A percentile compares a stretch with the other conserved stretches of the same genome.
These are phyloP conservation scores for Nesogale talazaci DNA, from an alignment of 2,113 vertebrate species.

Conservation along the genomic window DNA sequence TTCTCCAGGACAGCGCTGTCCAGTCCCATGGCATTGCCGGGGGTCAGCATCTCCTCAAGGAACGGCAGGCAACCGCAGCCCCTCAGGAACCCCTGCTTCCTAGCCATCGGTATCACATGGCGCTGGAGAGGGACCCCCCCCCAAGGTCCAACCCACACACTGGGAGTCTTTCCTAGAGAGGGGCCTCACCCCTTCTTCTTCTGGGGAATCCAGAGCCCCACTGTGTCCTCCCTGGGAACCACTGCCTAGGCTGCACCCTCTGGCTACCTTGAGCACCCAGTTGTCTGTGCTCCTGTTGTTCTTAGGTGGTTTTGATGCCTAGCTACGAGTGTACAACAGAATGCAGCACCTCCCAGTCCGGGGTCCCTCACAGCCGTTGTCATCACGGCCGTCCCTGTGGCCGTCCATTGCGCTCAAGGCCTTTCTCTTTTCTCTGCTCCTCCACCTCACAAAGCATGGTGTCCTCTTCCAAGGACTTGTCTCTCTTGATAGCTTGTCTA, in stretches of 20 bases:
- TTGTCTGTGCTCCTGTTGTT: no score
- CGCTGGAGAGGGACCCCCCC: background rate
- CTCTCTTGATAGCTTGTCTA: no score
- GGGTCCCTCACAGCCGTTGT: no score
- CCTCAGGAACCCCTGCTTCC: background rate
- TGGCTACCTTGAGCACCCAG: background rate
- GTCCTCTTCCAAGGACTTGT: no score
- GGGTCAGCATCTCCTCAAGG: background rate
- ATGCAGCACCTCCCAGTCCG: no score
- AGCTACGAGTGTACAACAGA: no score
- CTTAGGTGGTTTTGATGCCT: no score
- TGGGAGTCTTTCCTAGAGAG: background rate
- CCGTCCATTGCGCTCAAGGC: no score
- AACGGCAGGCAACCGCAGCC: background rate
- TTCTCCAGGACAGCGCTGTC: background rate
- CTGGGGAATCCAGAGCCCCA: background rate
- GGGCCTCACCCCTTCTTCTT: background rate
- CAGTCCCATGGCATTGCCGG: background rate
- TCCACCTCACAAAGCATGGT: no score
- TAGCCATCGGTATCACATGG: no score
- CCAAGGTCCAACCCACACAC: background rate
- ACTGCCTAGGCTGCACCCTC: background rate
- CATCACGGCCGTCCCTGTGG: no score
- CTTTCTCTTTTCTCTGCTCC: no score
- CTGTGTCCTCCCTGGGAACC: background rate